Conservation (phyloP, 1,140 invertebrate species). For the Drosophila suzukii region DNA sequence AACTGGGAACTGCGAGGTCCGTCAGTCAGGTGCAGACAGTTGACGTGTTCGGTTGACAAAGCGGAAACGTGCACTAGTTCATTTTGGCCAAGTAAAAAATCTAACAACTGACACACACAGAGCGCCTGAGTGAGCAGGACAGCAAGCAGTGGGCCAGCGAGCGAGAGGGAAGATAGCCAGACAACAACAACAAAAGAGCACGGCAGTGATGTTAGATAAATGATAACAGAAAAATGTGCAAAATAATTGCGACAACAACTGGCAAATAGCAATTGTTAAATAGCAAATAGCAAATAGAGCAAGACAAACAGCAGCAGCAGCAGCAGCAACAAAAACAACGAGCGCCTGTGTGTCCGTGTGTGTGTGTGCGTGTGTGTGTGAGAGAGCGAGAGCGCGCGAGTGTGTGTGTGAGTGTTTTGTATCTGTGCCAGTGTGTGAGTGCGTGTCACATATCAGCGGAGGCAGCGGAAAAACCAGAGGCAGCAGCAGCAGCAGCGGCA, state of each 20-base stretch:
- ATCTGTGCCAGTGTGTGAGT: constrained; percentile 43
- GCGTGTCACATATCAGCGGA: constrained; percentile 69
- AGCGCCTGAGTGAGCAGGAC: constrained; percentile 17
- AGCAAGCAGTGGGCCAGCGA: constrained; percentile 17
- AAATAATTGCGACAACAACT: constrained; percentile 28
- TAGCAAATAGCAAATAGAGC: constrained; percentile 16
- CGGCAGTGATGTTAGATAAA: constrained; percentile 26
- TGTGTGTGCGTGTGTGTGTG: constrained; percentile 38
- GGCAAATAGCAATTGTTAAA: constrained; percentile 7
- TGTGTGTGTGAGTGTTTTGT: constrained; percentile 52
- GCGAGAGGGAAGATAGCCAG: constrained; percentile 1
- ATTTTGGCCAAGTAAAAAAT: constrained; percentile 24
- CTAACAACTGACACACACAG: constrained; percentile 33
- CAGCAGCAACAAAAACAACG: constrained; percentile 40
- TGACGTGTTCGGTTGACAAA: constrained; percentile 83
- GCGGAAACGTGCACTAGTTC: constrained; percentile 58
- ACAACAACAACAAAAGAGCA: constrained; percentile 6
- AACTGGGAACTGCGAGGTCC: constrained; percentile 35
- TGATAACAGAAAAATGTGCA: constrained; percentile 37
- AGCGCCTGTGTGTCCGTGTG: constrained; percentile 37
- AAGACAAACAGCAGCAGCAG: constrained; percentile 24
- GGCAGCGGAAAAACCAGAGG: constrained; percentile 20
- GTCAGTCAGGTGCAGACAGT: constrained; percentile 84
- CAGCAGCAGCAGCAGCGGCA: constrained; percentile 31
- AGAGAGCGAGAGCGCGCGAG: constrained; percentile 14